Conservation (phyloP, 2,888 invertebrate species). For the Magallana nippona region DNA sequence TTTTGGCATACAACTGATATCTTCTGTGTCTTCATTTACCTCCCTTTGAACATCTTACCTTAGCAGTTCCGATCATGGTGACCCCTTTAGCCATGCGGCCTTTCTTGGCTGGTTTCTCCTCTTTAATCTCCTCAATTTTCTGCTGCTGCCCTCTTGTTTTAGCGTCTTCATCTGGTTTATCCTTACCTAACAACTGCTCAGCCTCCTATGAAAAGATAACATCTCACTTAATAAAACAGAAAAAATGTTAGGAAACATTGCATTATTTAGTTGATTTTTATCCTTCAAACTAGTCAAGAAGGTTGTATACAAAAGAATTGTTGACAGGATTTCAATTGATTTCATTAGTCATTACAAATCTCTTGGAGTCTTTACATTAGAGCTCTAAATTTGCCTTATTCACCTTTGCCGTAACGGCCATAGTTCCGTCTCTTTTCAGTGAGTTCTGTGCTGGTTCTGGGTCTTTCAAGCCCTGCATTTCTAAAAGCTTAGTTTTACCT, state of each 20-base stretch:
- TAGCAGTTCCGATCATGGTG: slow-evolving; percentile 77
- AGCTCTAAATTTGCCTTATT: background rate
- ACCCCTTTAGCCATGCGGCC: slow-evolving; percentile 69
- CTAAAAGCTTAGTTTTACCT: slow-evolving; percentile 67
- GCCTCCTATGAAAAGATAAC: slow-evolving; percentile 66
- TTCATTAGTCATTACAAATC: no score
- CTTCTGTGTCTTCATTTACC: no score
- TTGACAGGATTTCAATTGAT: no score
- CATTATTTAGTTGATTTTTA: no score
- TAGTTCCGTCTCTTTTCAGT: slow-evolving; percentile 64
- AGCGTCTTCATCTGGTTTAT: slow-evolving; percentile 73
- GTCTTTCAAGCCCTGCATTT: slow-evolving; percentile 67
- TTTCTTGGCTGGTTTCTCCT: slow-evolving; percentile 73
- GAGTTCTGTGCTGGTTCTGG: slow-evolving; percentile 56
- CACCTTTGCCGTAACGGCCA: slow-evolving; percentile 71
- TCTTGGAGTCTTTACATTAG: background rate
- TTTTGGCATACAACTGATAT: no score
- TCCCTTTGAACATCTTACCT: slow-evolving; percentile 60
- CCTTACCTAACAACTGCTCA: slow-evolving; percentile 62
- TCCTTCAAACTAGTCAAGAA: no score
- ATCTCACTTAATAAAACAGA: background rate
- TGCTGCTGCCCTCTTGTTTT: slow-evolving; percentile 74
- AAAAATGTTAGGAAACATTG: no score
- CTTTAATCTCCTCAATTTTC: slow-evolving; percentile 70
- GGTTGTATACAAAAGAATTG: no score